Evolutionary conservation across 2,888 invertebrate species (phyloP).

Genomic region (Drosophila cognata): DNA sequence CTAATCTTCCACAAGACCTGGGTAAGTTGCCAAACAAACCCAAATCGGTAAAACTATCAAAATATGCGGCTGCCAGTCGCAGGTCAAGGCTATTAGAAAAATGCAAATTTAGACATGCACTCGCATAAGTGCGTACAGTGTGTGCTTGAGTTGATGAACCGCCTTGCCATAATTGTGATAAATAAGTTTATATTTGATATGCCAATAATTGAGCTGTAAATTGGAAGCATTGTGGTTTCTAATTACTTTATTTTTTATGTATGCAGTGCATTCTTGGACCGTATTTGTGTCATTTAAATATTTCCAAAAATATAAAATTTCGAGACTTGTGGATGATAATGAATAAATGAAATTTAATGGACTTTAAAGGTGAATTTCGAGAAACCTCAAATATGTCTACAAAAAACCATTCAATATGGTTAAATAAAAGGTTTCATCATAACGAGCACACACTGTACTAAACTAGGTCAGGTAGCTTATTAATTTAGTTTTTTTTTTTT

Average conservation of each 20-base stretch:
- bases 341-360: background rate
- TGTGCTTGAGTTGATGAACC: background rate
- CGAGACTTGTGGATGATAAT: background rate
- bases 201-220: background rate
- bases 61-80: slow-evolving; percentile 10
- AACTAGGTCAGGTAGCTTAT: slow-evolving; percentile 2
- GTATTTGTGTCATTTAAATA: too few relatives aligned
- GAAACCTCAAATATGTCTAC: background rate
- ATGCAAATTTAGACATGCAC: background rate
- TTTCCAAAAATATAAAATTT: background rate
- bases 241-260: background rate
- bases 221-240: background rate
- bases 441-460: slow-evolving; percentile 11
- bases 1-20: slow-evolving; percentile 92
- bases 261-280: background rate
- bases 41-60: background rate
- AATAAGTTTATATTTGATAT: background rate
- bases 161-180: background rate
- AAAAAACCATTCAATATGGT: background rate
- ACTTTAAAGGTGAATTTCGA: background rate
- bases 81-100: slow-evolving; percentile 17
- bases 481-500: background rate
- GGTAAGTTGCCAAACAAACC: slow-evolving; percentile 87
- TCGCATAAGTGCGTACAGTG: slow-evolving; percentile 10
- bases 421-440: background rate